Evolutionary conservation across 2,113 vertebrate genomes (phyloP).

Genomic region (Mystacornis crossleyi): DNA sequence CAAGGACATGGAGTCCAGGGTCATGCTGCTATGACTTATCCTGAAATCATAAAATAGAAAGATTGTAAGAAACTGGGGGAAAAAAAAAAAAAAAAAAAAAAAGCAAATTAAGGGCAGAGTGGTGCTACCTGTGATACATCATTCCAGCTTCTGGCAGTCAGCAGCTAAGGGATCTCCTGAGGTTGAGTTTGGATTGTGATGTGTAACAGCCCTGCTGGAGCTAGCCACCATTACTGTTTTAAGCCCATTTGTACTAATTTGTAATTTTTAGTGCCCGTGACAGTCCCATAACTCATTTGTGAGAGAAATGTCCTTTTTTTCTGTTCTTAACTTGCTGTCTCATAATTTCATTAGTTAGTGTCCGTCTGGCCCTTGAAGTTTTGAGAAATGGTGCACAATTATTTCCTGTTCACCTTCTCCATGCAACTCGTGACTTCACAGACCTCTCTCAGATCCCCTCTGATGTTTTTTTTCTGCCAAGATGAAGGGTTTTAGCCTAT

Average conservation of each 20-base stretch:
- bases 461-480: neutral
- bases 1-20: neutral
- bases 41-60: neutral
- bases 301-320: neutral
- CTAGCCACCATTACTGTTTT: neutral
- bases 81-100: neutral
- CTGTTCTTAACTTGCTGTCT: neutral
- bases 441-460: neutral
- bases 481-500: neutral
- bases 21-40: neutral
- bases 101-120: neutral
- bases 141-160: neutral
- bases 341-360: neutral
- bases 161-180: neutral
- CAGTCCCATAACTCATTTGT: neutral
- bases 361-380: neutral
- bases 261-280: neutral
- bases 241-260: neutral
- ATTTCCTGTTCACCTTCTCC: neutral
- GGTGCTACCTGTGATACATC: neutral
- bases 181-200: neutral
- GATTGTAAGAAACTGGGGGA: neutral
- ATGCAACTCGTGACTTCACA: neutral
- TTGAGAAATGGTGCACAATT: neutral
- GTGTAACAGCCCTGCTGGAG: neutral